Conservation (phyloP, 2,113 vertebrate genomes). For the Nestor notabilis region DNA sequence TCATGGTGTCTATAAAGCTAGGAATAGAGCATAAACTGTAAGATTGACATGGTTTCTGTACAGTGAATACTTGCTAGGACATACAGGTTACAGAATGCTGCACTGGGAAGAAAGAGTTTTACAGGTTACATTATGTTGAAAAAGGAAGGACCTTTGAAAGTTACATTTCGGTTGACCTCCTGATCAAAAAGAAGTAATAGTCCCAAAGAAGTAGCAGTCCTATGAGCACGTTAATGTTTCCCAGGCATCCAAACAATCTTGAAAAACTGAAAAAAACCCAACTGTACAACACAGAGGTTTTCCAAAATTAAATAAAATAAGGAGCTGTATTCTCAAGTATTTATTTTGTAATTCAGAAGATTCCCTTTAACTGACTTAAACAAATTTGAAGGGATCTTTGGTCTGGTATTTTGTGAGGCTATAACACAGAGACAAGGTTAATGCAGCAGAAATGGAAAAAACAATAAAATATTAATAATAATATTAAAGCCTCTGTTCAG, state of each 20-base stretch:
- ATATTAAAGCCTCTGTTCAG: neutral
- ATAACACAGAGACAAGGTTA: neutral
- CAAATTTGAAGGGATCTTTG: neutral
- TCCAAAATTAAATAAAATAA: neutral
- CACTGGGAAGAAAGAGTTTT: neutral
- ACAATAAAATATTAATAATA: neutral
- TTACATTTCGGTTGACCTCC: neutral
- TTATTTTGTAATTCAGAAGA: neutral
- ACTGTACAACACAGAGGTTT: neutral
- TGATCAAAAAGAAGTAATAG: neutral
- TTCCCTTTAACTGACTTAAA: neutral
- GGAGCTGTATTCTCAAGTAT: neutral
- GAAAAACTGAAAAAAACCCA: neutral
- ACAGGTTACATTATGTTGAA: neutral
- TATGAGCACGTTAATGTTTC: neutral
- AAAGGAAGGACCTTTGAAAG: neutral
- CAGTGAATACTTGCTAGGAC: neutral
- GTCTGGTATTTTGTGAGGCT: neutral
- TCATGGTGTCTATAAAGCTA: neutral
- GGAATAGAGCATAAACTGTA: neutral
- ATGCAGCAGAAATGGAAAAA: neutral
- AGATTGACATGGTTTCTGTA: neutral
- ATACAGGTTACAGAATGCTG: neutral
- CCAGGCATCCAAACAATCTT: neutral
- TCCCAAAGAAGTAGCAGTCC: neutral